Base-by-base conservation (phyloP, 2,113 vertebrate species). In the Boleophthalmus pectinirostris region DNA sequence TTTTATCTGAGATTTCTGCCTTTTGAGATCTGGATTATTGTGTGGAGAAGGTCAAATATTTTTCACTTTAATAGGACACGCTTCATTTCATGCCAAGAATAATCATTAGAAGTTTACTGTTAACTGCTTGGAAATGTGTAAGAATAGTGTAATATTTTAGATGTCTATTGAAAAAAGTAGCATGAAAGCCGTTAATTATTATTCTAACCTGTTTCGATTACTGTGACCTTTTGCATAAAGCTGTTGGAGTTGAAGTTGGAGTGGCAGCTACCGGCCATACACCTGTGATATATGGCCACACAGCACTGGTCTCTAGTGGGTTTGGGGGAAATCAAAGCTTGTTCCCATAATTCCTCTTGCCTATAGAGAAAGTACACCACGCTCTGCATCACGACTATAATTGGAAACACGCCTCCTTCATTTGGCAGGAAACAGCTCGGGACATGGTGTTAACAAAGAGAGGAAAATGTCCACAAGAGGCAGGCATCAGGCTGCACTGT, bases 381-480 rank as follows among this genome's bases (percentile, higher is more conserved):
- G 85, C 80, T 81, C 73, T 66, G 73, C 72, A 70, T 80, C 77
- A 66, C 69, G 56, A 70, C 82, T 90, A 89, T 94, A 93, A 92
- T 93, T 91, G 90, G 92, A 93, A 94, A 91, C 93, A 93, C 70
- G 78, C 82, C 64, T 87, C 69, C 49, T 66, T 35, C 18, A 23
- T 83, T 86, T 0, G 69, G 82, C 86, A 91, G 93, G 91, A 94
- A 94, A 73, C 79, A 12, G 67, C 69, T 66, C 56, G 20, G 77
- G 83, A 74, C 80, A 61, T 4, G 13, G 57, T 25, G 57, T 61
- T 85, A 90, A 93, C 92, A 94, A 93, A 92, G 86, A 88, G 81
- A 92, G 93, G 91, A 91, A 93, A 91, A 87, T 82, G 79, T 73
- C 83, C 79, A 77, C 85, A 92, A 85, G 79, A 82, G 79, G 79